A percentile compares a stretch with the other conserved stretches of the same genome.
Evolutionary conservation across 2,888 invertebrate genomes (phyloP).

Genomic region (Oxycera nigricornis): DNA sequence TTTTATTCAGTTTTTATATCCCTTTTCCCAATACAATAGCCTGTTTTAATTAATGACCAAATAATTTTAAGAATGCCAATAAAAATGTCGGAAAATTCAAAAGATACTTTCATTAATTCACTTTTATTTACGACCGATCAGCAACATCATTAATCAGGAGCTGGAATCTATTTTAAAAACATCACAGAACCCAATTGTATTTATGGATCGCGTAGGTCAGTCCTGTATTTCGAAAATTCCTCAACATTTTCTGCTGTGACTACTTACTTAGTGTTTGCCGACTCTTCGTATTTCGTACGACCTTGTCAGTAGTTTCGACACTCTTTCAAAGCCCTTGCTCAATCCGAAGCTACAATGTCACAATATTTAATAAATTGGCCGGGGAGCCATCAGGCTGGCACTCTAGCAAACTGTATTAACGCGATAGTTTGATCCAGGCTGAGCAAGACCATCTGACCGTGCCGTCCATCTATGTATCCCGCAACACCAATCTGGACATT

Average conservation of each 20-base stretch:
- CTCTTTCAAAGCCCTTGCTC: not conserved
- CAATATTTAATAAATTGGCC: slow-evolving; percentile 25
- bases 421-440: not conserved
- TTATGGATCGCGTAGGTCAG: not conserved
- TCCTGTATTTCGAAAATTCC: not conserved
- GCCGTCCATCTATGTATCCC: not conserved
- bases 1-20: no score
- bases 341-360: slow-evolving; percentile 5
- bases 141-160: no score
- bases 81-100: no score
- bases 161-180: no score
- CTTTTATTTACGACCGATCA: no score
- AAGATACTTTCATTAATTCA: no score
- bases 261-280: no score
- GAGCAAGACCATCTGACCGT: slow-evolving; percentile 16
- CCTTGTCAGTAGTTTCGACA: slow-evolving; percentile 15
- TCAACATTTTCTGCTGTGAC: not conserved
- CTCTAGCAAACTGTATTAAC: no score
- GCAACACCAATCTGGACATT: not conserved
- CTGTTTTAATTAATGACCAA: no score
- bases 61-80: no score
- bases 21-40: no score
- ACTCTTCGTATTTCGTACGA: not conserved
- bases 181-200: not conserved
- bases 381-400: not conserved